phyloP scores from a whole-genome alignment of 2,888 invertebrate species.

The Embidobia sp. region DNA sequence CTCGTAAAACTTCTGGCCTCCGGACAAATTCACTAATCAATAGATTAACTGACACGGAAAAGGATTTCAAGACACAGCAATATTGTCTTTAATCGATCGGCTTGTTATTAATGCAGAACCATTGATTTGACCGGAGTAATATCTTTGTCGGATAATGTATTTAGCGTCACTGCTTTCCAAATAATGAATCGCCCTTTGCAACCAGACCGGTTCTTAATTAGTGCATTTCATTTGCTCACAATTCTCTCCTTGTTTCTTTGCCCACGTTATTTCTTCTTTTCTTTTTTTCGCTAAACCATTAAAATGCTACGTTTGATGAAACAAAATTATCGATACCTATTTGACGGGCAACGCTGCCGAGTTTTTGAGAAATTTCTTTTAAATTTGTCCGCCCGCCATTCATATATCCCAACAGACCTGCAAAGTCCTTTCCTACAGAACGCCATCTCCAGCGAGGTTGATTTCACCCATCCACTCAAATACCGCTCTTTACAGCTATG shows the following conservation, averaged over 20 bases:
- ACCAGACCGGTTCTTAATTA: constrained; percentile 1
- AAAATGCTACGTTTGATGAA: constrained; percentile 5
- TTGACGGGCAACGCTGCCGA: constrained; percentile 28
- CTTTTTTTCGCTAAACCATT: background rate
- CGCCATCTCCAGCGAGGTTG: constrained; percentile 63
- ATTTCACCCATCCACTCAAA: constrained; percentile 65
- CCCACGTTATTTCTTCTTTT: background rate
- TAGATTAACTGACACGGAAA: constrained; percentile 42
- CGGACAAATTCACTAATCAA: constrained; percentile 25
- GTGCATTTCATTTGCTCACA: background rate
- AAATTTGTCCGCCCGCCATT: constrained; percentile 44
- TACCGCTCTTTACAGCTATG: constrained; percentile 79
- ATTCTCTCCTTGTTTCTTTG: background rate
- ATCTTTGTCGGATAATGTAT: constrained; percentile 16
- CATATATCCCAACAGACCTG: constrained; percentile 48
- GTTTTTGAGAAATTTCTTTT: constrained; percentile 52
- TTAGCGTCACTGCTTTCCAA: constrained; percentile 5
- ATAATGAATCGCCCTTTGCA: constrained; percentile 30
- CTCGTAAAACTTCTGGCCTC: constrained; percentile 36
- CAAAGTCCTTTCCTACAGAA: constrained; percentile 55
- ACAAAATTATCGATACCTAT: constrained; percentile 35
- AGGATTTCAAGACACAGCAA: constrained; percentile 11
- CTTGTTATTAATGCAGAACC: constrained; percentile 25
- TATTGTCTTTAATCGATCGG: constrained; percentile 5
- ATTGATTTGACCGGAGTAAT: constrained; percentile 12